phyloP scores from a whole-genome alignment of 2,797 vertebrate species.

The Euthynnus affinis region DNA sequence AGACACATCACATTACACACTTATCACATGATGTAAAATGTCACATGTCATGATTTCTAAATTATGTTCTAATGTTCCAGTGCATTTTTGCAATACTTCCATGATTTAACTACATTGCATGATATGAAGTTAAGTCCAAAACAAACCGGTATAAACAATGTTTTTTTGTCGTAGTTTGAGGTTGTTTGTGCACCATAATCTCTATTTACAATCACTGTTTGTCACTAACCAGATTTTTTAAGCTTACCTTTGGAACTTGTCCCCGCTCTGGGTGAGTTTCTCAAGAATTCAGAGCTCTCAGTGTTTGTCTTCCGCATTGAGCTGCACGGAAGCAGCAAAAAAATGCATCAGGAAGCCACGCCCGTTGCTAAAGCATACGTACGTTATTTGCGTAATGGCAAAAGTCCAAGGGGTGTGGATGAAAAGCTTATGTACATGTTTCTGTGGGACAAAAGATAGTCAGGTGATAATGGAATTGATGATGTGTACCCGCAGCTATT shows the following conservation, averaged over 20 bases:
- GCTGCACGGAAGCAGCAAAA: not conserved
- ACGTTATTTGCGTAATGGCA: constrained; percentile 12
- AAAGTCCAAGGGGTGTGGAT: not conserved
- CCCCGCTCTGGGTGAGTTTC: not conserved
- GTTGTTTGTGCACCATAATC: not conserved
- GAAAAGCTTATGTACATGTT: not conserved
- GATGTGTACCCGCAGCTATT: not conserved
- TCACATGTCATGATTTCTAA: not conserved
- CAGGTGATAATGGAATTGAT: not conserved
- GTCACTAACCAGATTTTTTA: not conserved
- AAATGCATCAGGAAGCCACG: constrained; percentile 41
- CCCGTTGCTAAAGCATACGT: constrained; percentile 33
- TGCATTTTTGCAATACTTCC: not conserved
- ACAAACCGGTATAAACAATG: not conserved
- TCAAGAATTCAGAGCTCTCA: not conserved
- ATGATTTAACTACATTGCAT: not conserved
- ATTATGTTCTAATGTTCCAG: not conserved
- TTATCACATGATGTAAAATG: too few relatives aligned
- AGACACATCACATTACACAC: not conserved
- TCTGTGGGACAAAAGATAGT: not conserved
- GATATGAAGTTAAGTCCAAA: not conserved
- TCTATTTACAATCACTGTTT: rapidly evolving
- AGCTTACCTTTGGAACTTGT: constrained; percentile 51
- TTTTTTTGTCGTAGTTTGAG: rapidly evolving
- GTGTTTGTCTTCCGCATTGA: constrained; percentile 67